Evolutionary conservation across 2,888 invertebrate species (phyloP).

Genomic region (Chouioia cunea): DNA sequence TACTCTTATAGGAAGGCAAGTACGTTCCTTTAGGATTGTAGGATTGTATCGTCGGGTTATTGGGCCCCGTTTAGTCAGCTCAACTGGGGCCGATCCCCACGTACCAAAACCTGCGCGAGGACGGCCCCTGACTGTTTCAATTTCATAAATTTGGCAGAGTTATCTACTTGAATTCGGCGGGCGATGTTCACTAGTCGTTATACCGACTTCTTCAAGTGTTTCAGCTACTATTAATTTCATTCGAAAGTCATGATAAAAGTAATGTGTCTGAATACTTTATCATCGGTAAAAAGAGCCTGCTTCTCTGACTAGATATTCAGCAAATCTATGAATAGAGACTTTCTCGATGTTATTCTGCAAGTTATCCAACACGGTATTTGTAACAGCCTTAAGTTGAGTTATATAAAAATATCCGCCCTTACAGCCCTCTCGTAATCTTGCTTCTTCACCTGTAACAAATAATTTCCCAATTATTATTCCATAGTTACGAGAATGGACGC

Average conservation of each 20-base stretch:
- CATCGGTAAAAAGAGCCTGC: constrained; percentile 30
- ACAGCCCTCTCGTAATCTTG: constrained; percentile 7
- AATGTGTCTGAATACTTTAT: constrained; percentile 13
- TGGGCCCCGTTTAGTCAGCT: constrained; percentile 60
- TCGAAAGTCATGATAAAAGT: constrained; percentile 43
- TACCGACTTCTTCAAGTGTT: constrained; percentile 18
- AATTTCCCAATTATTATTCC: neutral
- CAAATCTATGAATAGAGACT: too few species aligned
- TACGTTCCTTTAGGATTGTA: constrained; percentile 18
- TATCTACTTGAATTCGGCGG: constrained; percentile 32
- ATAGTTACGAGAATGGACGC: too few species aligned
- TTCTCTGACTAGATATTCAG: constrained; percentile 36
- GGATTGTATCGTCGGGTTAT: constrained; percentile 46
- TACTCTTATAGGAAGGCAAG: constrained; percentile 20
- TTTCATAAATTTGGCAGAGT: constrained; percentile 58
- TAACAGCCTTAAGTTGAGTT: constrained; percentile 45
- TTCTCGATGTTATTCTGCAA: too few species aligned
- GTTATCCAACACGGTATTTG: constrained; percentile 30
- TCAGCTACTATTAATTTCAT: constrained; percentile 47
- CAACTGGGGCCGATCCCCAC: constrained; percentile 67
- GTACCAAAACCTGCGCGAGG: constrained; percentile 64
- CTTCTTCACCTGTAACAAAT: constrained; percentile 33
- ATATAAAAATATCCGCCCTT: constrained; percentile 19
- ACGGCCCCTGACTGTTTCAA: constrained; percentile 64
- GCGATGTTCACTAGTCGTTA: constrained; percentile 16